Conservation (phyloP, 2,797 vertebrate genomes). For the Lithobates sylvaticus region DNA sequence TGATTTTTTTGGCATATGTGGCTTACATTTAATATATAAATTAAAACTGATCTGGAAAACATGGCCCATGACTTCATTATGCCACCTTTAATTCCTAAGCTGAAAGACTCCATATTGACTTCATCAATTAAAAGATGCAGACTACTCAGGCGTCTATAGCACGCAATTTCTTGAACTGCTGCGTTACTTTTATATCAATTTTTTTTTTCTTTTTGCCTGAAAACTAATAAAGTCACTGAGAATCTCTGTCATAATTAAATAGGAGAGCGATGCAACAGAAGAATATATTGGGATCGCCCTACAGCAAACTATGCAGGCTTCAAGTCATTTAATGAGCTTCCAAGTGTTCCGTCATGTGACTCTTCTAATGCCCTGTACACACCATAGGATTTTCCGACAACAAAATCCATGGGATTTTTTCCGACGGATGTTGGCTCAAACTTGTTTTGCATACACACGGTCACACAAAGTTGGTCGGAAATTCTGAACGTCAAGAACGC, state of each 20-base stretch:
- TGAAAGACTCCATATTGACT: conserved; percentile 47
- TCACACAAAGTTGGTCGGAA: too few relatives aligned
- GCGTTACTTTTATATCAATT: conserved; percentile 39
- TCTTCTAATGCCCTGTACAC: too few relatives aligned
- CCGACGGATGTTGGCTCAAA: too few relatives aligned
- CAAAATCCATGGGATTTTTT: too few relatives aligned
- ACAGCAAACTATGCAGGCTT: conserved; percentile 1
- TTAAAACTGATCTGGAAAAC: conserved; percentile 48
- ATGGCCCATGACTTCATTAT: background rate
- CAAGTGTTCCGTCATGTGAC: conserved; percentile 16
- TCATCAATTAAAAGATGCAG: conserved; percentile 42
- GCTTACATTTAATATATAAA: background rate
- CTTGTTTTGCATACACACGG: too few relatives aligned
- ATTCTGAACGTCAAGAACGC: too few relatives aligned
- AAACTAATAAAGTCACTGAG: conserved; percentile 55
- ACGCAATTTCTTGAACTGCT: conserved; percentile 36
- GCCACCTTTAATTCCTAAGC: conserved; percentile 22
- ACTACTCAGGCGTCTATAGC: conserved; percentile 29
- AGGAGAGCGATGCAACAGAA: conserved; percentile 49
- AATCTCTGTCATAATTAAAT: conserved; percentile 62
- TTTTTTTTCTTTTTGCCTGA: conserved; percentile 32
- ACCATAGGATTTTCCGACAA: too few relatives aligned
- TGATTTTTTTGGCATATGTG: background rate
- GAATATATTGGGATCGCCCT: conserved; percentile 20
- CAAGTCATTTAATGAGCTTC: rapidly evolving